Evolutionary conservation across 2,888 invertebrate genomes (phyloP), one percentile per base, ranked within the genome.

Genomic region (Aethes cnicana): DNA sequence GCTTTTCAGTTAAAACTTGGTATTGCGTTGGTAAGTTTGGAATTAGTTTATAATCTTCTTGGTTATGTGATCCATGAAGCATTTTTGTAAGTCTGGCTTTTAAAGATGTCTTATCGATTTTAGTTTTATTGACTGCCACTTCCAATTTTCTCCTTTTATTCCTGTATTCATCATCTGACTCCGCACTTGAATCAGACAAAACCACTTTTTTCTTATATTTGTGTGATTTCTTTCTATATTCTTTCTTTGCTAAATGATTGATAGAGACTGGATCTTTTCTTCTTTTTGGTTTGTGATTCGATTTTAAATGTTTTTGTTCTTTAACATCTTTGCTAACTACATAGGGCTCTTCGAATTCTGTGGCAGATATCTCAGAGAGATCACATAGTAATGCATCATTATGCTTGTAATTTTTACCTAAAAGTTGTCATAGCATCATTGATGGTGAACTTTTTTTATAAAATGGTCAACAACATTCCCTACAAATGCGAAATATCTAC

Each of bases 131-230:
- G n/a, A 91, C 80, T 32, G 79, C 71, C 25, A 92, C 89, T 56
- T 90, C 91, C 55, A 92, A 69, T 70, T 90, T 91, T 57, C 81
- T 76, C 60, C 88, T 72, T 68, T 84, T 86, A 61, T 80, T 81
- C 66, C 73, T 79, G 47, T 84, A 84, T 65, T 88, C 87, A 72
- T 81, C 84, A 58, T 84, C 86, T 36, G 86, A 84, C 57, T 85
- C 84, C 46, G 85, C 88, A 70, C 87, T 88, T 18, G 80, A 73
- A 56, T 82, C 82, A 62, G 66, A 73, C 8, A 77, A 50, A 43
- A 72, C 55, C 39, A 66, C 12, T 64, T 74, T 84, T 54, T 72
- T 81, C 63, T 76, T 81, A 14, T 54, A 54, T 4, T 64, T 54
- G 16, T 67, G 63, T 50, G 35, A 39, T 37, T 56, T 58, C 20